Percentiles rank a stretch among this genome's conserved stretches.
These are phyloP conservation scores for Nyctereutes procyonoides DNA, from an alignment of 2,113 vertebrate species.

Conservation along the genomic window DNA sequence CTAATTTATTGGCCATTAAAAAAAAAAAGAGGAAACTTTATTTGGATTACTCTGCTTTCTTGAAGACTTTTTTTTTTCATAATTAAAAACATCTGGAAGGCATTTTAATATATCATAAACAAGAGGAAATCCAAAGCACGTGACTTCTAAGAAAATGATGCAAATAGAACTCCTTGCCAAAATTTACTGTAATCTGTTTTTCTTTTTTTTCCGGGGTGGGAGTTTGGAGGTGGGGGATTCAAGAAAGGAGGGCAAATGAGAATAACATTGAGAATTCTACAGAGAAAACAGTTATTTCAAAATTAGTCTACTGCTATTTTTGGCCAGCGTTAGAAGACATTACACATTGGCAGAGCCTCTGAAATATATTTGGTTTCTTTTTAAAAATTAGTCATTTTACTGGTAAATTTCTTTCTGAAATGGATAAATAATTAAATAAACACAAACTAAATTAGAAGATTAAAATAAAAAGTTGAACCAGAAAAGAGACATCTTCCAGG, in stretches of 20 bases:
- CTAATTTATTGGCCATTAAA: slow-evolving; percentile 87
- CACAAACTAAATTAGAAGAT: slow-evolving; percentile 68
- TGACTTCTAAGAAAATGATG: slow-evolving; percentile 92
- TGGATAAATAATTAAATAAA: slow-evolving; percentile 77
- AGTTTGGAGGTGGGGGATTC: slow-evolving; percentile 55
- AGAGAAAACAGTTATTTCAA: slow-evolving; percentile 78
- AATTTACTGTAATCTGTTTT: slow-evolving; percentile 89
- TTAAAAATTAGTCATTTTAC: slow-evolving; percentile 77
- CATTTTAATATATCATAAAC: slow-evolving; percentile 91
- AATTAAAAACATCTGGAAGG: slow-evolving; percentile 92
- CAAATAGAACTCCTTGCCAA: slow-evolving; percentile 86
- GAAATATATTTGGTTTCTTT: slow-evolving; percentile 76
- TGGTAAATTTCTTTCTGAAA: slow-evolving; percentile 77
- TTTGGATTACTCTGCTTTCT: slow-evolving; percentile 87
- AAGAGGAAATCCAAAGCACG: slow-evolving; percentile 90
- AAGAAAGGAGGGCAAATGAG: slow-evolving; percentile 75
- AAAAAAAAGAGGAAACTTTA: slow-evolving; percentile 86
- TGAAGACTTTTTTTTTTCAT: slow-evolving; percentile 85
- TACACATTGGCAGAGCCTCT: slow-evolving; percentile 63
- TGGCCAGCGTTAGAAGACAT: slow-evolving; percentile 69
- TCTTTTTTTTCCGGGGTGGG: slow-evolving; percentile 70
- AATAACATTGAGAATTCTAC: slow-evolving; percentile 66
- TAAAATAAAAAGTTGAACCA: slow-evolving; percentile 66
- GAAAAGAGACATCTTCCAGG: slow-evolving; percentile 49
- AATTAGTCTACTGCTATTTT: slow-evolving; percentile 70